Conservation (phyloP, 2,113 vertebrate species). For the Sinosuthora webbiana region DNA sequence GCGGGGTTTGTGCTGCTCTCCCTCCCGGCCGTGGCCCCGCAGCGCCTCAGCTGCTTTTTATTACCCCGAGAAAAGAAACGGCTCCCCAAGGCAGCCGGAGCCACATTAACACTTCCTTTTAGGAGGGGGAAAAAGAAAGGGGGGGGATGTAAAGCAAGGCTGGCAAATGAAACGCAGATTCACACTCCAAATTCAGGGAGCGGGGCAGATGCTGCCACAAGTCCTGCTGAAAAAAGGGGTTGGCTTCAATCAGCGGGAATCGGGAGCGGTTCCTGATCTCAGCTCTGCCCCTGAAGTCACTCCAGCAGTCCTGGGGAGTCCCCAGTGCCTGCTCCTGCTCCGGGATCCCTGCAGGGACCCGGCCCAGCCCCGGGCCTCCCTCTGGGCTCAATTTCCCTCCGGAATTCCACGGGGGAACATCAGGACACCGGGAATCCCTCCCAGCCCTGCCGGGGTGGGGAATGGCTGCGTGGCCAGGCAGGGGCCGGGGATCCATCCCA, state of each 20-base stretch:
- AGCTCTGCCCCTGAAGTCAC: neutral
- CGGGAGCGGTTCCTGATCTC: neutral
- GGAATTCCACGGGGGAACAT: neutral
- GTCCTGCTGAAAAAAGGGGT: neutral
- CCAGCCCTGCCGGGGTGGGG: rapidly evolving
- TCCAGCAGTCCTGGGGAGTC: neutral
- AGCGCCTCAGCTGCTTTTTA: constrained; percentile 19
- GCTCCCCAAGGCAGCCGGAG: neutral
- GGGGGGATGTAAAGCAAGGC: neutral
- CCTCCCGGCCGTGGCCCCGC: neutral
- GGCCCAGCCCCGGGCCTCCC: neutral
- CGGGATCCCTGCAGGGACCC: neutral
- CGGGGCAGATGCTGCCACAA: neutral
- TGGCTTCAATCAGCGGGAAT: neutral
- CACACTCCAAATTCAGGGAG: neutral
- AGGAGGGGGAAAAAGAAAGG: neutral
- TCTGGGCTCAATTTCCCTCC: neutral
- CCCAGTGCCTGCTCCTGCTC: neutral
- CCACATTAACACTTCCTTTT: constrained; percentile 9
- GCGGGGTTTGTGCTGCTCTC: neutral
- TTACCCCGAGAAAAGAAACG: neutral
- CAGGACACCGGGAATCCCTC: neutral
- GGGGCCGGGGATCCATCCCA: neutral
- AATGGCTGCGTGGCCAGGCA: rapidly evolving
- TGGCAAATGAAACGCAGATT: constrained; percentile 38